These are phyloP conservation scores for Probaryconus sp. DNA, from an alignment of 1,140 invertebrate species.

Conservation along the genomic window DNA sequence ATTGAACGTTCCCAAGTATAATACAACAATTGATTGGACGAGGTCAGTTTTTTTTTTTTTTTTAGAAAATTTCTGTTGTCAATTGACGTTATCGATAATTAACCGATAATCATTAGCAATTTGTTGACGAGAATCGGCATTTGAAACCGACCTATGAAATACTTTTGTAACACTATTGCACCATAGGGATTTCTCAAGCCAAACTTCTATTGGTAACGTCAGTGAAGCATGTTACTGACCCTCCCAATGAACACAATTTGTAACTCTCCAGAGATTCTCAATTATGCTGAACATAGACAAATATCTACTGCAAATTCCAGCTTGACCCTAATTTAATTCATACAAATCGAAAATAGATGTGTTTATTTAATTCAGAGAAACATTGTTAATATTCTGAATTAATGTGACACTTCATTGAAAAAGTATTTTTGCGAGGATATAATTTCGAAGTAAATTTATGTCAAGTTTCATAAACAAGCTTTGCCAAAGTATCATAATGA, in stretches of 20 bases:
- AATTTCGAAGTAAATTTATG: too few relatives aligned
- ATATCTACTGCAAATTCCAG: conserved; percentile 48
- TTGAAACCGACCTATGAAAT: conserved; percentile 58
- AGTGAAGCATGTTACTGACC: conserved; percentile 72
- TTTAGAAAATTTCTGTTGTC: too few relatives aligned
- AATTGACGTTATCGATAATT: conserved; percentile 29
- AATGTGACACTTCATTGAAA: too few relatives aligned
- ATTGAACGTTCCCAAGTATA: too few relatives aligned
- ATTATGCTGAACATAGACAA: conserved; percentile 61
- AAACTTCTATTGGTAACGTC: conserved; percentile 69
- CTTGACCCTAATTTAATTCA: conserved; percentile 49
- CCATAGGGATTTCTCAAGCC: conserved; percentile 65
- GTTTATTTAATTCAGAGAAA: not conserved
- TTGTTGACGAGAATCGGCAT: conserved; percentile 39
- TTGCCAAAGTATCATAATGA: too few relatives aligned
- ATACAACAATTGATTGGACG: too few relatives aligned
- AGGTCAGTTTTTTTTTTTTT: too few relatives aligned
- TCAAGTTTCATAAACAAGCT: too few relatives aligned
- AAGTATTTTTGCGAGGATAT: too few relatives aligned
- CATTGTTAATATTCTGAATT: too few relatives aligned
- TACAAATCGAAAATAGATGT: conserved; percentile 29
- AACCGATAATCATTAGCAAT: conserved; percentile 43
- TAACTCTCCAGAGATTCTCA: conserved; percentile 55
- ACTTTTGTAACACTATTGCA: conserved; percentile 66
- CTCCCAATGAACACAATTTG: conserved; percentile 69